Conservation (phyloP, 1,140 invertebrate species). For the Orius insidiosus region DNA sequence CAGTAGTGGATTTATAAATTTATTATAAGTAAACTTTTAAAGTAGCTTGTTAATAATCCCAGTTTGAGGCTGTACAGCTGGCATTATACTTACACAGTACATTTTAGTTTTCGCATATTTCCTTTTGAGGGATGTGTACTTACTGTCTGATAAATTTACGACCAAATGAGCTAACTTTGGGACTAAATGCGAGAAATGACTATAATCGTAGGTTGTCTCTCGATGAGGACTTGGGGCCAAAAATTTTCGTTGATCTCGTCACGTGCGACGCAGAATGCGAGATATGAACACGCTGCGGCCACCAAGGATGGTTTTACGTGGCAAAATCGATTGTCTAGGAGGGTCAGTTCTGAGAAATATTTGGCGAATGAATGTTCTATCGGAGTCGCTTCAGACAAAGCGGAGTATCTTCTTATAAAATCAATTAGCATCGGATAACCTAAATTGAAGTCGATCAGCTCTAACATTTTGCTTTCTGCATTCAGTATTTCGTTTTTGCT, state of each 20-base stretch:
- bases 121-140: background rate
- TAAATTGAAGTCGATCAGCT: constrained; percentile 57
- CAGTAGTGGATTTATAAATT: no score
- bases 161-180: background rate
- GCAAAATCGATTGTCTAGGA: constrained; percentile 66
- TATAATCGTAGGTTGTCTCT: constrained; percentile 4
- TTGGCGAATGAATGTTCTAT: constrained; percentile 75
- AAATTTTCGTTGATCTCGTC: constrained; percentile 4
- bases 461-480: constrained; percentile 70
- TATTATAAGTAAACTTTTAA: background rate
- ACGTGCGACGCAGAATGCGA: constrained; percentile 33
- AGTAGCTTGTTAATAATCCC: constrained; percentile 8
- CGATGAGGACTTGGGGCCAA: background rate
- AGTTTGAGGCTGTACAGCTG: background rate
- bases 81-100: constrained; percentile 10
- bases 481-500: constrained; percentile 55
- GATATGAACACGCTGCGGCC: constrained; percentile 54
- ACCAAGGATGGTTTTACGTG: constrained; percentile 66
- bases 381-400: constrained; percentile 26
- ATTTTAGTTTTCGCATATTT: constrained; percentile 5
- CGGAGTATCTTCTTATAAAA: constrained; percentile 5
- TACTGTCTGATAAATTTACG: background rate
- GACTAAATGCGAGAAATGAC: background rate
- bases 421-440: constrained; percentile 43
- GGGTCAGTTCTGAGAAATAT: constrained; percentile 75